phyloP scores from a whole-genome alignment of 1,140 invertebrate genomes.

The Hyposmocoma kahamanoa region DNA sequence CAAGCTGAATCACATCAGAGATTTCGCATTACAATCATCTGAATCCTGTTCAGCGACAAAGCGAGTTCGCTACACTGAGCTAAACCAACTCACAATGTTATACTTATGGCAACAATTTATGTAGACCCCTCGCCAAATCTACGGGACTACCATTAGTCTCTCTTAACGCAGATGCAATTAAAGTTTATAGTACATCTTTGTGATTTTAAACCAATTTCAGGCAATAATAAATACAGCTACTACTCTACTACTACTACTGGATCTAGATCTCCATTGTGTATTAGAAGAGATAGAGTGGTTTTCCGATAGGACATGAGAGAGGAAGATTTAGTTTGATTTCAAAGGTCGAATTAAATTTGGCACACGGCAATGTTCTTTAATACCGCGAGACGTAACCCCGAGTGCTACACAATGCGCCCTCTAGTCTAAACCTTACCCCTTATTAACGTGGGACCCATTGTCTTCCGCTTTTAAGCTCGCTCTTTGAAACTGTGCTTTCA shows the following conservation, averaged over 20 bases:
- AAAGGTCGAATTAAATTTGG: neutral
- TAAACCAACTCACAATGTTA: conserved; percentile 48
- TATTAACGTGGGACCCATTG: conserved; percentile 66
- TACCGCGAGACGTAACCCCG: conserved; percentile 42
- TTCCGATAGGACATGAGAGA: no score
- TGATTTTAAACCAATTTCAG: no score
- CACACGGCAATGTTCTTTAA: conserved; percentile 37
- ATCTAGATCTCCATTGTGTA: no score
- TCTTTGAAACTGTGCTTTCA: conserved; percentile 25
- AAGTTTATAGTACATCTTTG: no score
- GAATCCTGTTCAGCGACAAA: conserved; percentile 39
- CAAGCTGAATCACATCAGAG: conserved; percentile 40
- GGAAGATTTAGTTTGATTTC: no score
- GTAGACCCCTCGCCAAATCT: neutral
- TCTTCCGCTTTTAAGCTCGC: conserved; percentile 65
- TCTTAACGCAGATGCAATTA: no score
- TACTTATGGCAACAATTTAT: conserved; percentile 16
- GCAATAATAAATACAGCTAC: no score
- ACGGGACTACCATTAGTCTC: no score
- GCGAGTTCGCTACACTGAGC: conserved; percentile 40
- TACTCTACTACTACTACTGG: no score
- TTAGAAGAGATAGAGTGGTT: no score
- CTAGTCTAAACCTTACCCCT: conserved; percentile 57
- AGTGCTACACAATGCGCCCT: conserved; percentile 34
- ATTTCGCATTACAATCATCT: conserved; percentile 44